Evolutionary conservation across 2,113 vertebrate genomes (phyloP).

Genomic region (Crotalus viridis): DNA sequence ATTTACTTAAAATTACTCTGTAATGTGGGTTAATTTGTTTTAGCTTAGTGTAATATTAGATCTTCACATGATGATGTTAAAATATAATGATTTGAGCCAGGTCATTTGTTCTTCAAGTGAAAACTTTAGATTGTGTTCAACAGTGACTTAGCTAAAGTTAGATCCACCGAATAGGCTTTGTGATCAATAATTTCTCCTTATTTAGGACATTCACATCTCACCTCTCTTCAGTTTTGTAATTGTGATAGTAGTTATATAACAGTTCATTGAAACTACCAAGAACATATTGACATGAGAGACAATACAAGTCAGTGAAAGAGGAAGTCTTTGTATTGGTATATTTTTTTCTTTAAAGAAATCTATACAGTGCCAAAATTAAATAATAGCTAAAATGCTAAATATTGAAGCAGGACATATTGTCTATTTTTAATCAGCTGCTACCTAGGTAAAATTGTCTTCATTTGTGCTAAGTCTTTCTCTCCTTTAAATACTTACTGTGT

Average conservation of each 20-base stretch:
- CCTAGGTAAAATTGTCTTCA: conserved; percentile 3
- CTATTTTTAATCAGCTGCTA: not conserved
- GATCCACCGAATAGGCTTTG: not conserved
- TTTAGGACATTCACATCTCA: not conserved
- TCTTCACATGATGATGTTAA: not conserved
- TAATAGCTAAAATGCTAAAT: not conserved
- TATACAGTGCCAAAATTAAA: accelerated
- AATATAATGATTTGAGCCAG: not conserved
- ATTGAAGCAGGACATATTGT: not conserved
- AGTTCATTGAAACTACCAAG: not conserved
- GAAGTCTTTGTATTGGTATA: not conserved
- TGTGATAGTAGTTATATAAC: not conserved
- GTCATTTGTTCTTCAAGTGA: not conserved
- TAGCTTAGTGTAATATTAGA: not conserved
- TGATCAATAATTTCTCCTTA: not conserved
- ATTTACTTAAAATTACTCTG: not conserved
- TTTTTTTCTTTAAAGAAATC: not conserved
- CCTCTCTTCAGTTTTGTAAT: not conserved
- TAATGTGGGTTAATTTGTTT: not conserved
- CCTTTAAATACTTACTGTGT: not conserved
- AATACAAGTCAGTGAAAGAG: not conserved
- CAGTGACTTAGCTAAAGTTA: not conserved
- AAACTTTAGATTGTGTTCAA: not conserved
- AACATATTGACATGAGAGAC: not conserved
- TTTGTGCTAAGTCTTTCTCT: conserved; percentile 2